Evolutionary conservation across 2,888 invertebrate species (phyloP).

Genomic region (Augochlorella aurata): DNA sequence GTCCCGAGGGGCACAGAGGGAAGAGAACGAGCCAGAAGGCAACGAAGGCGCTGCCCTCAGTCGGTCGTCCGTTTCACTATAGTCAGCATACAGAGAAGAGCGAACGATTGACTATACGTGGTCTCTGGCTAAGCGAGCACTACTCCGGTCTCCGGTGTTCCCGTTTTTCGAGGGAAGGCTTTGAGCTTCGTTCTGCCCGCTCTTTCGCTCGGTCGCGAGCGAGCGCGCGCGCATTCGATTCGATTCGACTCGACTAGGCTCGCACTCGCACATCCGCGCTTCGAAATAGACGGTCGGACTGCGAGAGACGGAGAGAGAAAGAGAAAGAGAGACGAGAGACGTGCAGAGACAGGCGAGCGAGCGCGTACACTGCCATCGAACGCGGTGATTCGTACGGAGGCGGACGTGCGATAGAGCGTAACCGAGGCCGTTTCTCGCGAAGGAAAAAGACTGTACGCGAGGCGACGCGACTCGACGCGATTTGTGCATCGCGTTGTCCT

Average conservation of each 20-base stretch:
- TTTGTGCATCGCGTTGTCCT: constrained; percentile 37
- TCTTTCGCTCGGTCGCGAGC: constrained; percentile 55
- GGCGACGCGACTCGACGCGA: background rate
- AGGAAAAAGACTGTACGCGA: constrained; percentile 36
- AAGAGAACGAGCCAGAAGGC: constrained; percentile 45
- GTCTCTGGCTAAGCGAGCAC: constrained; percentile 58
- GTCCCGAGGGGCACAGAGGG: constrained; percentile 40
- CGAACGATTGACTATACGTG: constrained; percentile 62
- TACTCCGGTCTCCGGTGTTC: constrained; percentile 65
- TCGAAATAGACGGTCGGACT: constrained; percentile 22
- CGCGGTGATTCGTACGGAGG: constrained; percentile 57
- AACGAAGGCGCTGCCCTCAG: constrained; percentile 75
- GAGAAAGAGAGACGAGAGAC: constrained; percentile 12
- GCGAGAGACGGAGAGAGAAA: constrained; percentile 45
- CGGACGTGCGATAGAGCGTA: constrained; percentile 51
- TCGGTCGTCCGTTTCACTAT: constrained; percentile 71
- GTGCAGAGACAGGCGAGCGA: constrained; percentile 35
- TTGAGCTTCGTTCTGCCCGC: constrained; percentile 61
- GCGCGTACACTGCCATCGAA: constrained; percentile 52
- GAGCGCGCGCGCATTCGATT: constrained; percentile 38
- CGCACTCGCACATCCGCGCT: background rate
- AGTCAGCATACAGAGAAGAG: constrained; percentile 54
- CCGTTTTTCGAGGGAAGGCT: constrained; percentile 64
- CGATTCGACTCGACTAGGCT: constrained; percentile 9
- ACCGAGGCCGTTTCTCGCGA: constrained; percentile 54